A percentile compares a stretch with the other conserved stretches of the same genome.
Evolutionary conservation across 2,113 vertebrate species (phyloP).

Genomic region (Formicarius rufipectus): DNA sequence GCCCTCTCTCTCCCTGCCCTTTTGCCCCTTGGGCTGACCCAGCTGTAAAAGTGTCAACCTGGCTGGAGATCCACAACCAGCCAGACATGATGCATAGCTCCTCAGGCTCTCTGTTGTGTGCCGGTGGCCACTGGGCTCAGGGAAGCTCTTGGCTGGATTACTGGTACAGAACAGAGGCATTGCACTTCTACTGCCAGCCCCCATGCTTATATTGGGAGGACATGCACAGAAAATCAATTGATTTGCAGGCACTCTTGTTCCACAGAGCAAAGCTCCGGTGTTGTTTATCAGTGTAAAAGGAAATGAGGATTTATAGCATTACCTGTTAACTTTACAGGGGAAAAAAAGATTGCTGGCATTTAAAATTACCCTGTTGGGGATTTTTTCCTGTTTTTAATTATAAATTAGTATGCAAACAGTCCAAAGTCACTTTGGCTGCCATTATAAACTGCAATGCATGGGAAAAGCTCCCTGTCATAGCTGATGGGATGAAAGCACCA

Average conservation of each 20-base stretch:
- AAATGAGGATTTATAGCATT: slow-evolving; percentile 24
- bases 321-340: neutral
- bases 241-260: neutral
- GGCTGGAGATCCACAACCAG: neutral
- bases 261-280: neutral
- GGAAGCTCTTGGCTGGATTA: neutral
- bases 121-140: neutral
- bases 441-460: neutral
- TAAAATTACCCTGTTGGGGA: neutral
- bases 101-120: neutral
- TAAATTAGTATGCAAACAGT: slow-evolving; percentile 26
- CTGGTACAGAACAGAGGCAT: neutral
- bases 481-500: neutral
- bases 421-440: neutral
- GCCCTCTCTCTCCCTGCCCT: neutral
- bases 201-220: neutral
- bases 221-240: neutral
- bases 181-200: neutral
- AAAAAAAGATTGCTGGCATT: neutral
- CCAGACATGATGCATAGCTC: neutral
- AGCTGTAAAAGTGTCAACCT: slow-evolving; percentile 32
- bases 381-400: slow-evolving; percentile 19
- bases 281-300: neutral
- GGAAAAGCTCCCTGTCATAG: neutral
- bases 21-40: neutral